A percentile compares a stretch with the other conserved stretches of the same genome.
Evolutionary conservation across 2,888 invertebrate species (phyloP).

Genomic region (Lasioglossum malachurum): DNA sequence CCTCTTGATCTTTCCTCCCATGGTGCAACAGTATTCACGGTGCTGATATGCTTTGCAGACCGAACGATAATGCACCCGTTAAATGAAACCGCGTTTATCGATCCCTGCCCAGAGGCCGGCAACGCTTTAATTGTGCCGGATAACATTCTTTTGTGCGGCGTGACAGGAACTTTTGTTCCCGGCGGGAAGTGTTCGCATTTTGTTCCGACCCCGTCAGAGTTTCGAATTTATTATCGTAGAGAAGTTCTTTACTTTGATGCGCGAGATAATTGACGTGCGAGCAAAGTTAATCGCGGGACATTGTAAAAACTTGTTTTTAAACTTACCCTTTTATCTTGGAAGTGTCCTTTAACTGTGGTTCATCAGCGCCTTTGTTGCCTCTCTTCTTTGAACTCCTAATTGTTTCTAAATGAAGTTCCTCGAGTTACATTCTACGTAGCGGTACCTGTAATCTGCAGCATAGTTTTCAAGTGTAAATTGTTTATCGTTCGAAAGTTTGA

Average conservation of each 20-base stretch:
- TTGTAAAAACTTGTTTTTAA: neutral
- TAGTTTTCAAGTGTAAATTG: neutral
- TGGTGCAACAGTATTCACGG: conserved; percentile 1
- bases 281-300: neutral
- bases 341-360: neutral
- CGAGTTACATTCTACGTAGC: no score
- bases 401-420: neutral
- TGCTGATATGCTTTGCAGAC: neutral
- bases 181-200: neutral
- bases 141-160: conserved; percentile 47
- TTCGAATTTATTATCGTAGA: conserved; percentile 27
- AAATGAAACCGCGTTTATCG: conserved; percentile 48
- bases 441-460: neutral
- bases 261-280: neutral
- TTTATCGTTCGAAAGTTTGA: neutral
- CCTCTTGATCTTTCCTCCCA: conserved; percentile 27
- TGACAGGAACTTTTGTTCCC: conserved; percentile 36
- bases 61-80: conserved; percentile 48
- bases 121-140: conserved; percentile 34
- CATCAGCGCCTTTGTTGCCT: neutral
- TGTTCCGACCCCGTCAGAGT: neutral
- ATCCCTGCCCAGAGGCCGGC: conserved; percentile 22
- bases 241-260: neutral
- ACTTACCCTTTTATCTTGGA: neutral
- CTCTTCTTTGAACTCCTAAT: neutral